Evolutionary conservation across 2,888 invertebrate species (phyloP), one percentile per base, ranked within the genome.

Genomic region (Orchestes rusci): DNA sequence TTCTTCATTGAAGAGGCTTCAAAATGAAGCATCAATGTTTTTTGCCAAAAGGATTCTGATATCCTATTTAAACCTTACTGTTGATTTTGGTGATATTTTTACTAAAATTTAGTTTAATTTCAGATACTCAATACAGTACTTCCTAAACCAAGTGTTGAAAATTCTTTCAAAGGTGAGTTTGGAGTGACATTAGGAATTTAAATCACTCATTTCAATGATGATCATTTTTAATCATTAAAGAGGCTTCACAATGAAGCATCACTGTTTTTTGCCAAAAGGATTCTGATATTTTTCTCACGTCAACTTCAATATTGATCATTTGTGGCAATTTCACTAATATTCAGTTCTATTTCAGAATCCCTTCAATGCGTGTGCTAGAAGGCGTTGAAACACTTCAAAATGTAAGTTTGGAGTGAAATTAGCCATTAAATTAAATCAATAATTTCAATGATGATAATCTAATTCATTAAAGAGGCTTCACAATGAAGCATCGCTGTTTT

Each of bases 41-140:
- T 35, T 56, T 48, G 53, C 56, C 56, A 56, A 56, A 56, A 57
- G 57, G 57, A 57, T 57, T 48, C 56, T 57, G 57, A 57, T 18
- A 31, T 18, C 20, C 16, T n/a, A 7, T 23, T 7, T 5, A 7
- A 23, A 5, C 23, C 23, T 23, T n/a, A n/a, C n/a, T n/a, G n/a
- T n/a, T n/a, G n/a, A n/a, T n/a, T 23, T 23, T 23, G 10, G 10
- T 23, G 5, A 23, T 23, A 23, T 23, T 23, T 10, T 7, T 23
- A 23, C n/a, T n/a, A n/a, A n/a, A n/a, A n/a, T n/a, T n/a, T n/a
- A n/a, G n/a, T n/a, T n/a, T 10, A 5, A 23, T 23, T 23, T 10
- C 23, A 7, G 23, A 23, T 10, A 23, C 23, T 23, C 23, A 23
- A 23, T 23, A 7, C 10, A 23, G 5, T 7, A 23, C 5, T 23